These are phyloP conservation scores for Andrena cerasifolii DNA, from an alignment of 1,140 invertebrate species.

Conservation along the genomic window DNA sequence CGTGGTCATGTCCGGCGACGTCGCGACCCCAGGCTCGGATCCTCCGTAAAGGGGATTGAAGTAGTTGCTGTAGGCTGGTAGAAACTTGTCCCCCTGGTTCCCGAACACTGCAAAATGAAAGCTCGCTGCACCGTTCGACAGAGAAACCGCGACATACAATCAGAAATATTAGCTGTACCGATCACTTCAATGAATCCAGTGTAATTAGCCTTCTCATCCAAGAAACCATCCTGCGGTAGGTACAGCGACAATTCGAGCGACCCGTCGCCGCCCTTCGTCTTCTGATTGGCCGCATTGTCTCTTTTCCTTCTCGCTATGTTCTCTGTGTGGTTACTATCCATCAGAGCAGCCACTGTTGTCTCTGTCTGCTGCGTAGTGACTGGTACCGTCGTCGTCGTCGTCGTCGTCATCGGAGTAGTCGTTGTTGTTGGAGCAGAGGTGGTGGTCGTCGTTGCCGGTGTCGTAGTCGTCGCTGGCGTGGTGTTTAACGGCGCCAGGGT, in stretches of 20 bases:
- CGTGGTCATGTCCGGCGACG: constrained; percentile 69
- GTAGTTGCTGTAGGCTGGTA: constrained; percentile 79
- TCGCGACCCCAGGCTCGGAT: constrained; percentile 68
- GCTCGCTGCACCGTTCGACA: not conserved
- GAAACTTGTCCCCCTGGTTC: constrained; percentile 62
- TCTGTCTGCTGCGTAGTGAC: constrained; percentile 37
- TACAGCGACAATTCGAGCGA: constrained; percentile 43
- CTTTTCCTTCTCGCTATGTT: constrained; percentile 63
- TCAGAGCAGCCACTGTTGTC: constrained; percentile 39
- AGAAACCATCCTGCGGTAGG: constrained; percentile 85
- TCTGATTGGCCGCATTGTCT: constrained; percentile 63
- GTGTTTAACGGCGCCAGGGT: constrained; percentile 26
- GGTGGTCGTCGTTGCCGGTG: constrained; percentile 52
- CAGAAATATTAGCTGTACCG: constrained; percentile 82
- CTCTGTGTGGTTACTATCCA: constrained; percentile 49
- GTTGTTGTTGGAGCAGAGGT: constrained; percentile 55
- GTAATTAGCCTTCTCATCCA: constrained; percentile 90
- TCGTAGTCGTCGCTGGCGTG: constrained; percentile 45
- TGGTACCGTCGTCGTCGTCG: constrained; percentile 41
- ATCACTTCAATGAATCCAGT: constrained; percentile 92
- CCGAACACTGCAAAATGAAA: constrained; percentile 73
- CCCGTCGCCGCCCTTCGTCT: constrained; percentile 54
- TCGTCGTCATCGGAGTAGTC: constrained; percentile 52
- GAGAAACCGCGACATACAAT: not conserved
- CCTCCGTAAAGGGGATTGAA: constrained; percentile 76